Evolutionary conservation across 2,113 vertebrate species (phyloP).

Genomic region (Butorides virescens): DNA sequence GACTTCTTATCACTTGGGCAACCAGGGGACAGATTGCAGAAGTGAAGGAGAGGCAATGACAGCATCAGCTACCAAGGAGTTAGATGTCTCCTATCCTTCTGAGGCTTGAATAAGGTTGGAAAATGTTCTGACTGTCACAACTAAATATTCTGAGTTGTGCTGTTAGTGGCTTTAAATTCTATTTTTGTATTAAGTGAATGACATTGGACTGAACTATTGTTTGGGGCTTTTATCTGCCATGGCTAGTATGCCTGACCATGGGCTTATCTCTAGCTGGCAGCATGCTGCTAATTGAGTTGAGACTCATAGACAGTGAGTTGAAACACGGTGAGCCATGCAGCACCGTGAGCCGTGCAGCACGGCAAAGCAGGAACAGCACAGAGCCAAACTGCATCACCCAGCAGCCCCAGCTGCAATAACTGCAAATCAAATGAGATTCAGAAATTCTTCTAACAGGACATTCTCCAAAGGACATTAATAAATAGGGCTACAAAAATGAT

Average conservation of each 20-base stretch:
- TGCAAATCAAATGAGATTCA: background rate
- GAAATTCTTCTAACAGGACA: background rate
- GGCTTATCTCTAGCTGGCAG: slow-evolving; percentile 33
- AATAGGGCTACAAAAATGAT: too few relatives aligned
- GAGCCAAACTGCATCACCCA: background rate
- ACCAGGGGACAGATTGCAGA: background rate
- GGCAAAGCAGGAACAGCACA: background rate
- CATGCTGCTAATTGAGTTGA: background rate
- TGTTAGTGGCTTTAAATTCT: background rate
- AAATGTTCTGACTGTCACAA: background rate
- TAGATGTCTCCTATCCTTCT: background rate
- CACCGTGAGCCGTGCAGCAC: background rate
- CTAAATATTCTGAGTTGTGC: background rate
- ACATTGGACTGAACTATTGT: background rate
- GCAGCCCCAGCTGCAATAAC: background rate
- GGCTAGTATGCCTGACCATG: background rate
- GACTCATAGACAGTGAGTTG: background rate
- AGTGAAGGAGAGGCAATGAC: background rate
- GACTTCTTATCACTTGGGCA: background rate
- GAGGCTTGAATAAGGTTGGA: background rate
- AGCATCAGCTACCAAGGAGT: background rate
- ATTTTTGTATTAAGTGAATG: background rate
- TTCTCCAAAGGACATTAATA: background rate
- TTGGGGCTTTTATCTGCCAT: slow-evolving; percentile 10
- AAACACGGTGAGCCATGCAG: background rate